phyloP scores from a whole-genome alignment of 2,113 vertebrate species.

The Puntigrus tetrazona region DNA sequence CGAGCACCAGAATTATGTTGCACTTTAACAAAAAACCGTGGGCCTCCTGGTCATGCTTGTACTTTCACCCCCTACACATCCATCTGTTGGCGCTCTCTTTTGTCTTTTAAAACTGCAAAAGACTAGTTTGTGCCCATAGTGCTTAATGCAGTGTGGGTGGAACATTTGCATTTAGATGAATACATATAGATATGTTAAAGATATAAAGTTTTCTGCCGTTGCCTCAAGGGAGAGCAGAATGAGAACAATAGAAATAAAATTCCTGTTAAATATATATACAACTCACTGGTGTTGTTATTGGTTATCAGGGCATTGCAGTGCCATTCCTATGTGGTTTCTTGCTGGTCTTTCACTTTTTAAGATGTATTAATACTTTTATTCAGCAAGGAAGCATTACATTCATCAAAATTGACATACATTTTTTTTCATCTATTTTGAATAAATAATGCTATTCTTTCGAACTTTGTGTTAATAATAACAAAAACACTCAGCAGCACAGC shows the following conservation, averaged over 20 bases:
- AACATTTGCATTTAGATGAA: conserved; percentile 87
- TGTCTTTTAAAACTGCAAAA: conserved; percentile 37
- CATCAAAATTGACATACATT: not conserved
- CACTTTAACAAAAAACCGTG: conserved; percentile 13
- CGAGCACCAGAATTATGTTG: not conserved
- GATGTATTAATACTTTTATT: not conserved
- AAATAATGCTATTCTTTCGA: not conserved
- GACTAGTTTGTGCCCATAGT: conserved; percentile 23
- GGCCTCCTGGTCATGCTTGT: conserved; percentile 34
- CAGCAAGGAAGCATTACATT: not conserved
- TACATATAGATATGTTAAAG: conserved; percentile 74
- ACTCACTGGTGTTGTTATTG: not conserved
- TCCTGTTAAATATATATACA: not conserved
- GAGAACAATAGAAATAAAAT: conserved; percentile 36
- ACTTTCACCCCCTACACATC: conserved; percentile 31
- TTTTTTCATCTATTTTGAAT: not conserved
- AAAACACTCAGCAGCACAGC: not conserved
- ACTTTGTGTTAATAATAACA: not conserved
- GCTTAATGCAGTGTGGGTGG: conserved; percentile 59
- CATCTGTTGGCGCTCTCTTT: conserved; percentile 35
- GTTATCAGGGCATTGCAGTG: not conserved
- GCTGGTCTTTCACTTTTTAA: not conserved
- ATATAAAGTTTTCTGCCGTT: conserved; percentile 61
- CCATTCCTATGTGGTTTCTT: not conserved
- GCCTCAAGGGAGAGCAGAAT: conserved; percentile 56